Percentiles rank a stretch among this genome's conserved stretches.
Conservation (phyloP, 2,888 invertebrate genomes). For the Atrina japonica region DNA sequence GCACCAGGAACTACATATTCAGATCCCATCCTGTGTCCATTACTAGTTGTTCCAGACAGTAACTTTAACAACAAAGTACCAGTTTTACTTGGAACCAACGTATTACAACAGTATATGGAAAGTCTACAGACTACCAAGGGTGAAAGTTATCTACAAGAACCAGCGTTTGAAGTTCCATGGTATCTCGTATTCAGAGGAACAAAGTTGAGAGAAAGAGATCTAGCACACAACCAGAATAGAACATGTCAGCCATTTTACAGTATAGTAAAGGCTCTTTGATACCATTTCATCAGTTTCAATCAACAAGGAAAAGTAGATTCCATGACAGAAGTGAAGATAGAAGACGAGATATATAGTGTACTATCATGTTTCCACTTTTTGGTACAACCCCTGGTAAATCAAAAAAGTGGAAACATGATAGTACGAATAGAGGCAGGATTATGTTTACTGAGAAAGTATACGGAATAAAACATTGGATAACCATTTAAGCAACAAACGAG, state of each 20-base stretch:
- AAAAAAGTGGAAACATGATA: constrained; percentile 17
- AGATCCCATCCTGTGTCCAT: neutral
- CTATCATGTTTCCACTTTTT: no score
- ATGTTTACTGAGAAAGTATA: no score
- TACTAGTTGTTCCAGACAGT: constrained; percentile 4
- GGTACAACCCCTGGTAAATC: no score
- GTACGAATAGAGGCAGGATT: no score
- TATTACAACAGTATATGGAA: neutral
- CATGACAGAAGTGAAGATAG: neutral
- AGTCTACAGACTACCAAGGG: neutral
- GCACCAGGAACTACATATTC: neutral
- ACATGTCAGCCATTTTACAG: constrained; percentile 7
- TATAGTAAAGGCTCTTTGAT: constrained; percentile 1
- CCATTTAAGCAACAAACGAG: constrained; percentile 38
- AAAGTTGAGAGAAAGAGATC: constrained; percentile 16
- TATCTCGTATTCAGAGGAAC: constrained; percentile 4
- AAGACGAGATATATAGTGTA: neutral
- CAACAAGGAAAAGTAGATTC: neutral
- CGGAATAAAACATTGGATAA: constrained; percentile 38
- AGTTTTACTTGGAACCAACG: constrained; percentile 13
- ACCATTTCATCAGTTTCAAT: neutral
- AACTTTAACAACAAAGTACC: constrained; percentile 10
- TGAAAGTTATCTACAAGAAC: constrained; percentile 1
- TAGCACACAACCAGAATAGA: constrained; percentile 4
- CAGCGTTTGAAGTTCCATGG: neutral